Base-by-base conservation (phyloP, 2,888 invertebrate genomes). In the Leptothorax acervorum region DNA sequence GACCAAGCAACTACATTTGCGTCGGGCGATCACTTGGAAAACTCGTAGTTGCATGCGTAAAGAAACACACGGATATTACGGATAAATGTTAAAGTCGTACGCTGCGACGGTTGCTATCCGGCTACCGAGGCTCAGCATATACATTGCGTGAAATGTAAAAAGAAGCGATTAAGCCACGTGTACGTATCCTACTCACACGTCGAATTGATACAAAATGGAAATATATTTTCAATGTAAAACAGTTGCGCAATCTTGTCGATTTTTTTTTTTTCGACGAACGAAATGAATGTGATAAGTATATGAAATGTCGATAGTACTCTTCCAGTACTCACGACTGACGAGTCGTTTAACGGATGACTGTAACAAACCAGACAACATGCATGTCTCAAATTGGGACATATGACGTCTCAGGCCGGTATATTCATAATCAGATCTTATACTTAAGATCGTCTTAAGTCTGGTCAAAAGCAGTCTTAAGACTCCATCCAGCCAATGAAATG, bases 191-290 rank as follows among this genome's bases (percentile, higher is more conserved):
- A 85, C 79, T 76, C 81, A 85, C 87, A 53, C 48, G 85, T 82
- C 73, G 66, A 83, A 83, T 83, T 76, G 83, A 70, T 85, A 86
- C 83, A 68, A 86, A 87, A 82, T 87, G 86, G 78, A 90, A 90
- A 90, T 92, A 90, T 91, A 92, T 91, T 92, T 92, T 91, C 88
- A 86, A 86, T 79, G 86, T 87, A 86, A 89, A 66, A 84, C 82
- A 78, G 45, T 15, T 31, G 42, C 9, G 60, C 11, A 42, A 63
- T 28, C 39, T 74, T 57, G 63, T 62, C 18, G 42, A 62, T 62
- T 53, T 42, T 62, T 62, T 15, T 15, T 62, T 12, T 18, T 68
- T 78, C 15, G n/a, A 31, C 8, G 6, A 31, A 55, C 53, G 3
- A 28, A 78, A n/a, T 15, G 23, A 60, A 31, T 31, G n/a, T 4